phyloP scores from a whole-genome alignment of 2,888 invertebrate species.

The Acrobasis consociella region DNA sequence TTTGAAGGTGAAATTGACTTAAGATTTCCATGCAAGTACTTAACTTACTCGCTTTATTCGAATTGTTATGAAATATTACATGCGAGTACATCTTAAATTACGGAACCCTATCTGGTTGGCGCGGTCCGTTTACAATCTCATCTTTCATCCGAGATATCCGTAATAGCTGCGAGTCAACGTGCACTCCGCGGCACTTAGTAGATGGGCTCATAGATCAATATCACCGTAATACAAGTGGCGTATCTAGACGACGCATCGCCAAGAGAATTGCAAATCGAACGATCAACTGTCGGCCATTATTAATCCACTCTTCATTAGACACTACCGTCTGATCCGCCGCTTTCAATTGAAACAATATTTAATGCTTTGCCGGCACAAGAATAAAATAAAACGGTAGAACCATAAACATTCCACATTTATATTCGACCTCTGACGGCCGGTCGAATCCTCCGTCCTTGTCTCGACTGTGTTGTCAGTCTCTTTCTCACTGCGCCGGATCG shows the following conservation, averaged over 20 bases:
- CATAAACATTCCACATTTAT: constrained; percentile 83
- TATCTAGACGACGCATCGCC: constrained; percentile 44
- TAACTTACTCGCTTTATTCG: neutral
- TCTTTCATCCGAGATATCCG: constrained; percentile 18
- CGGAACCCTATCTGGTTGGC: constrained; percentile 8
- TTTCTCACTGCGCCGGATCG: constrained; percentile 71
- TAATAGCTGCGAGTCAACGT: constrained; percentile 21
- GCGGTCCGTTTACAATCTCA: constrained; percentile 21
- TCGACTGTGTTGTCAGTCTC: constrained; percentile 48
- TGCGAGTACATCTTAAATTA: neutral
- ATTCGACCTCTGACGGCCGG: constrained; percentile 79
- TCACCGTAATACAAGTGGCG: constrained; percentile 61
- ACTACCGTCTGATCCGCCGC: constrained; percentile 72
- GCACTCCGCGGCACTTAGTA: constrained; percentile 31
- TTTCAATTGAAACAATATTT: constrained; percentile 82
- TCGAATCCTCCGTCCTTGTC: constrained; percentile 51
- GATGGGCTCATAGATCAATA: constrained; percentile 41
- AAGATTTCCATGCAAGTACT: neutral
- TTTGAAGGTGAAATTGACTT: no score
- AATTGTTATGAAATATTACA: constrained; percentile 1
- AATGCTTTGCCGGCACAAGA: constrained; percentile 75
- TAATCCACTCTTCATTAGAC: constrained; percentile 76
- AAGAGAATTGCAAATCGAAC: constrained; percentile 65
- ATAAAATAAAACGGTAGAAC: constrained; percentile 82
- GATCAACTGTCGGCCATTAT: constrained; percentile 66